Conservation (phyloP, 2,888 invertebrate genomes). For the Lycophotia porphyrea region DNA sequence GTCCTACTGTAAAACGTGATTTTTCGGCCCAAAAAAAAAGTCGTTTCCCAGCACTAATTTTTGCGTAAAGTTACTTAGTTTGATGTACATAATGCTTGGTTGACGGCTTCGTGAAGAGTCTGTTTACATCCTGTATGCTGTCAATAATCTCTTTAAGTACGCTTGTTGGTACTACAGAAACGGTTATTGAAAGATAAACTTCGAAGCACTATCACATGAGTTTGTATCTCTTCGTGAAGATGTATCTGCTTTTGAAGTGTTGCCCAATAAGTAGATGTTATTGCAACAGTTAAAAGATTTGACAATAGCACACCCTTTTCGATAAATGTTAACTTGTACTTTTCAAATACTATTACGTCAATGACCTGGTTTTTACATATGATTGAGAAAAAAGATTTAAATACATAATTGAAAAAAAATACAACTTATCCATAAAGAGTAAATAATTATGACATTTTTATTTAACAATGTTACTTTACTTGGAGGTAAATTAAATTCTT, state of each 20-base stretch:
- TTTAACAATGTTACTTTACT: not conserved
- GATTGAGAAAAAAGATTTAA: too few species aligned
- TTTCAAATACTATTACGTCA: not conserved
- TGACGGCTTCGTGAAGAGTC: too few species aligned
- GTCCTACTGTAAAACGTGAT: too few species aligned
- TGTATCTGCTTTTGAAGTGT: not conserved
- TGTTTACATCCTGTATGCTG: too few species aligned
- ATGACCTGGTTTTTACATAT: too few species aligned
- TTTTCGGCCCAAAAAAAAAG: too few species aligned
- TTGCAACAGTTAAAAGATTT: conserved; percentile 1
- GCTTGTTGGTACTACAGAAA: not conserved
- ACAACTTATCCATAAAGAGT: not conserved
- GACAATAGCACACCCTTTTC: not conserved
- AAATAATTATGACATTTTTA: not conserved
- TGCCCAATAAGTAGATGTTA: conserved; percentile 1
- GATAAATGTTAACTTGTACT: conserved; percentile 3
- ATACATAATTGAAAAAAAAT: not conserved
- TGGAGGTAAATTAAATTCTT: not conserved
- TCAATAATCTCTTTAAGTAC: not conserved
- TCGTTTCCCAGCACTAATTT: too few species aligned
- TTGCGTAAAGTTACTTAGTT: too few species aligned
- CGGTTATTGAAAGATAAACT: not conserved
- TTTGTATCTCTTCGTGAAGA: not conserved
- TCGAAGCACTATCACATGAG: not conserved
- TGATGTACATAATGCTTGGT: too few species aligned